These are phyloP conservation scores for Phallusia fumigata DNA, from an alignment of 23 tunicate genomes.

Conservation along the genomic window DNA sequence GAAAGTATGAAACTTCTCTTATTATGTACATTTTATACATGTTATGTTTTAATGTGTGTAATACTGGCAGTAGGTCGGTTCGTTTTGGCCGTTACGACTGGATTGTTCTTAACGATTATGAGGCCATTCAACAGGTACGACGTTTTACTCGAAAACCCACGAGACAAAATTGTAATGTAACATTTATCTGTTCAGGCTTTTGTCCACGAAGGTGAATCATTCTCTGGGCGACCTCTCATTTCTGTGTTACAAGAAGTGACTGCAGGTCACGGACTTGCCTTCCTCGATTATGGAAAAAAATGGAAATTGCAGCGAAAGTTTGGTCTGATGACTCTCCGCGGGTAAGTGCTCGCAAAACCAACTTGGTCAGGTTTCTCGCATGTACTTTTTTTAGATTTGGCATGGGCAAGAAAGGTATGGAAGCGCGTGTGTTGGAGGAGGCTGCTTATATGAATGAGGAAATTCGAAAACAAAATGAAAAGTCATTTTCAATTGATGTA, in stretches of 20 bases:
- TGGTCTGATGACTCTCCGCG: background rate
- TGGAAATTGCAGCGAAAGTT: background rate
- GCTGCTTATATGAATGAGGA: background rate
- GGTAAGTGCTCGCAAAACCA: background rate
- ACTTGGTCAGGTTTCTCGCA: background rate
- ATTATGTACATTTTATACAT: too few relatives aligned
- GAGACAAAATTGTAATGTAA: too few relatives aligned
- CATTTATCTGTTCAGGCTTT: background rate
- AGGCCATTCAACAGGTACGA: background rate
- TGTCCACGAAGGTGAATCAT: background rate
- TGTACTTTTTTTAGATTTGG: background rate
- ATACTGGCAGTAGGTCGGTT: too few relatives aligned
- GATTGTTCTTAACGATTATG: background rate
- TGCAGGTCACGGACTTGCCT: background rate
- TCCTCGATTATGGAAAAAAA: constrained; percentile 2
- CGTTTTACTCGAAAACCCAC: too few relatives aligned
- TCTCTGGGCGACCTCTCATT: background rate
- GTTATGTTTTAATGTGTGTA: too few relatives aligned
- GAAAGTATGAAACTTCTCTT: too few relatives aligned
- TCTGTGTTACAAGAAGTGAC: background rate
- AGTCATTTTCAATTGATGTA: background rate
- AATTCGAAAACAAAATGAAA: background rate
- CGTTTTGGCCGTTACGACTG: background rate
- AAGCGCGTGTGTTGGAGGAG: background rate
- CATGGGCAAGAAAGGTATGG: background rate